Percentiles rank a stretch among this genome's conserved stretches.
These are phyloP conservation scores for Hydrocynus forskahlii DNA, from an alignment of 2,797 vertebrate species.

Conservation along the genomic window DNA sequence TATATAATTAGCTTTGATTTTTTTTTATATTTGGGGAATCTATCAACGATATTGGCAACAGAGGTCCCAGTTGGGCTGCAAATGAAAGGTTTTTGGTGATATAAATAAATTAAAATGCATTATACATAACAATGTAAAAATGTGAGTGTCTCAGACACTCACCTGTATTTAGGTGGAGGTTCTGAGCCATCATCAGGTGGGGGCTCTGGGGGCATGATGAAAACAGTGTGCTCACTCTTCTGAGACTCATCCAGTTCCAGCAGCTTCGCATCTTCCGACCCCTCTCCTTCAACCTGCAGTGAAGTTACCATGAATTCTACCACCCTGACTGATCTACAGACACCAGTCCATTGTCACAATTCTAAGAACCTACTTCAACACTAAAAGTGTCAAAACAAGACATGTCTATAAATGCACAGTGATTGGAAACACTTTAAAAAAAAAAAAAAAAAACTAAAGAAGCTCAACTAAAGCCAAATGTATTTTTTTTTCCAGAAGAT, in stretches of 20 bases:
- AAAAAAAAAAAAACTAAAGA: not conserved
- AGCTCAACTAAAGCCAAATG: not conserved
- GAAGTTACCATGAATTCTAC: constrained; percentile 25
- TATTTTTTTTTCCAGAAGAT: not conserved
- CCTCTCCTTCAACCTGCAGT: constrained; percentile 88
- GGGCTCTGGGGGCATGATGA: constrained; percentile 93
- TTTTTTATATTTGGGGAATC: too few relatives aligned
- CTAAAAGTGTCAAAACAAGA: not conserved
- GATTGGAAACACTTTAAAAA: not conserved
- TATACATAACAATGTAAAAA: not conserved
- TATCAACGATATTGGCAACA: too few relatives aligned
- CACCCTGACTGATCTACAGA: not conserved
- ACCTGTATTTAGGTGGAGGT: constrained; percentile 84
- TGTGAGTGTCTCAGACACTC: not conserved
- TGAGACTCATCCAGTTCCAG: constrained; percentile 97
- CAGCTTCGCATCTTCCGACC: constrained; percentile 85
- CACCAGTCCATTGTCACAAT: not conserved
- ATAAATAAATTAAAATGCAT: too few relatives aligned
- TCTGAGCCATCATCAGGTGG: constrained; percentile 79
- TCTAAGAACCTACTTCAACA: not conserved
- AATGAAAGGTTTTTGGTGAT: too few relatives aligned
- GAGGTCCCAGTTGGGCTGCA: too few relatives aligned
- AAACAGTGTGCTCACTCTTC: constrained; percentile 96
- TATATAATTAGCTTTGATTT: too few relatives aligned
- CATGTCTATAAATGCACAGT: not conserved